Evolutionary conservation across 2,797 vertebrate genomes (phyloP).

Genomic region (Heteromormyrus szaboi): DNA sequence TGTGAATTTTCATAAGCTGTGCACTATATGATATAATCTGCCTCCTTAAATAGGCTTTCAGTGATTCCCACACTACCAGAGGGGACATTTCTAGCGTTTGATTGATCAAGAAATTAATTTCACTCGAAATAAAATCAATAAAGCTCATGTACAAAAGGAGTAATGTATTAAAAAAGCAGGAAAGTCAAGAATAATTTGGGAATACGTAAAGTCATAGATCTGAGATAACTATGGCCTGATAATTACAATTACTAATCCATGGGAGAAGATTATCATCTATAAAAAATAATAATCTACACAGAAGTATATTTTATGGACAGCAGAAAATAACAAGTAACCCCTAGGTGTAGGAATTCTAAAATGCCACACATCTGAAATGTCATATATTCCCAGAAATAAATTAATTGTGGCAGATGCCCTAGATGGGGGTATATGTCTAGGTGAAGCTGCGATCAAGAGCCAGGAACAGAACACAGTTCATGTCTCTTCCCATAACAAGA

Average conservation of each 20-base stretch:
- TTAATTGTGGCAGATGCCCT: background rate
- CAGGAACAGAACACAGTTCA: background rate
- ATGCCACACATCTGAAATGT: background rate
- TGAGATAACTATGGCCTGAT: background rate
- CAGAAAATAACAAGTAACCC: background rate
- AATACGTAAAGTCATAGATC: background rate
- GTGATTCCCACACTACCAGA: background rate
- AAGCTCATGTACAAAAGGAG: background rate
- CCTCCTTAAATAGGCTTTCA: background rate
- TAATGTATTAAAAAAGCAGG: background rate
- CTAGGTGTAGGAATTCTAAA: background rate
- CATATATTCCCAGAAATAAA: background rate
- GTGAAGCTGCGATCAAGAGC: background rate
- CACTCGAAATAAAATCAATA: background rate
- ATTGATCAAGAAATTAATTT: background rate
- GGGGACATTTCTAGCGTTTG: background rate
- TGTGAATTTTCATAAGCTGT: background rate
- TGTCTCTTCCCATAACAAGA: background rate
- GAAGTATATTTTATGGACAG: background rate
- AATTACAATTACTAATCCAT: background rate
- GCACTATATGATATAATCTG: background rate
- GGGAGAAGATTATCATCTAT: background rate
- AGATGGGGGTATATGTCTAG: background rate
- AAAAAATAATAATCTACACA: background rate
- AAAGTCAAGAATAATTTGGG: background rate